Conservation (phyloP, 1,140 invertebrate species). For the Drosophila ficusphila region DNA sequence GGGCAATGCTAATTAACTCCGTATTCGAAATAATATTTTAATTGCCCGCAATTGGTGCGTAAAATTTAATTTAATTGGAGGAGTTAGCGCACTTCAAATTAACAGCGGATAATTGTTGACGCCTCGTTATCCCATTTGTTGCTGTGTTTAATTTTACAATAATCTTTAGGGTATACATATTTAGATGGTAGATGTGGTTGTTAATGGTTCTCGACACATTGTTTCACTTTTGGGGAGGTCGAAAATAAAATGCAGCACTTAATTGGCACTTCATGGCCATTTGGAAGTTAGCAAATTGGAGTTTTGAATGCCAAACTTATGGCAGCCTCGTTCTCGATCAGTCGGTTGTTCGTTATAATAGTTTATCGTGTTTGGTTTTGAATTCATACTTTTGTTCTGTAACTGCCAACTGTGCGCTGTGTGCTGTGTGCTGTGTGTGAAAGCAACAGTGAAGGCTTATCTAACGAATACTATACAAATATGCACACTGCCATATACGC, state of each 20-base stretch:
- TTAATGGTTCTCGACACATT: no score
- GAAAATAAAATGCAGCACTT: not conserved
- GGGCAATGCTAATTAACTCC: constrained; percentile 41
- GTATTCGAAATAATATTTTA: constrained; percentile 35
- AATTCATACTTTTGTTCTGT: not conserved
- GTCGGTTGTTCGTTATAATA: not conserved
- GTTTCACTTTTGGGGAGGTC: no score
- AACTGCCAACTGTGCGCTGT: not conserved
- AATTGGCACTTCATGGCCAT: not conserved
- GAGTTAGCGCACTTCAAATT: constrained; percentile 8
- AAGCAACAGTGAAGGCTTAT: constrained; percentile 45
- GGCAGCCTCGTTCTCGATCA: constrained; percentile 23
- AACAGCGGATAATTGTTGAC: not conserved
- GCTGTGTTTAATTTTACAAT: no score
- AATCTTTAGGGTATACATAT: no score
- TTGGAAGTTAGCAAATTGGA: not conserved
- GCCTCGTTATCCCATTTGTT: constrained; percentile 10
- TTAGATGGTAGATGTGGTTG: no score
- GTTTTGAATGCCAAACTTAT: constrained; percentile 3
- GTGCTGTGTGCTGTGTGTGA: constrained; percentile 2
- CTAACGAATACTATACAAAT: constrained; percentile 40
- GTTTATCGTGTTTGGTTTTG: not conserved
- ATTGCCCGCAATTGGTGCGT: constrained; percentile 45
- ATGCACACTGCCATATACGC: constrained; percentile 26
- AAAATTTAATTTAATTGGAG: constrained; percentile 21